phyloP scores from a whole-genome alignment of 2,797 vertebrate genomes.

The Amblyopsis hoosieri region DNA sequence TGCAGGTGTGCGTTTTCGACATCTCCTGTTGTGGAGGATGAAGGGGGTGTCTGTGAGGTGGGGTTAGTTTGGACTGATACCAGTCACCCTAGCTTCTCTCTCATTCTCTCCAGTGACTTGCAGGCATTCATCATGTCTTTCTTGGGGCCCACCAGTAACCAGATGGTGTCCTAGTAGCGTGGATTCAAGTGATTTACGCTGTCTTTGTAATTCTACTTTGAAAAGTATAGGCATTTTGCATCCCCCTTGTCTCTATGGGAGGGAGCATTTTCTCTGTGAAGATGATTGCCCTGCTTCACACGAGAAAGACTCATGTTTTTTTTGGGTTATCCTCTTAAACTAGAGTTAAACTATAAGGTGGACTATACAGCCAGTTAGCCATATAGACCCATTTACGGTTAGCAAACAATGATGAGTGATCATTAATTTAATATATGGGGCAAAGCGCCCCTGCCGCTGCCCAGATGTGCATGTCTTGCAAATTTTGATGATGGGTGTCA shows the following conservation, averaged over 20 bases:
- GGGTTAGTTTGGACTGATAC: conserved; percentile 40
- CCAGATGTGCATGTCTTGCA: too few relatives aligned
- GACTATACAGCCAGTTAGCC: too few relatives aligned
- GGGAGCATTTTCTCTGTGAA: conserved; percentile 17
- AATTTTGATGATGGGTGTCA: too few relatives aligned
- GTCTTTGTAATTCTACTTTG: conserved; percentile 53
- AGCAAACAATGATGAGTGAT: too few relatives aligned
- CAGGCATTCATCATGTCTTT: conserved; percentile 34
- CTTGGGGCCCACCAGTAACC: conserved; percentile 42
- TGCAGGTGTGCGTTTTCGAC: conserved; percentile 37
- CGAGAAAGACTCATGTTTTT: not conserved
- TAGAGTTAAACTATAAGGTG: not conserved
- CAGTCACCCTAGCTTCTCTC: conserved; percentile 18
- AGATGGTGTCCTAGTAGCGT: conserved; percentile 52
- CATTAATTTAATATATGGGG: too few relatives aligned
- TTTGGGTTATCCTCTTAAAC: not conserved
- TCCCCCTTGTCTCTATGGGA: conserved; percentile 9
- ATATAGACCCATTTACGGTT: too few relatives aligned
- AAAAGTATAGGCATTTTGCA: conserved; percentile 42
- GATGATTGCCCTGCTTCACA: conserved; percentile 17
- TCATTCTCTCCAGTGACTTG: conserved; percentile 20
- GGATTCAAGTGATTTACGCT: conserved; percentile 52
- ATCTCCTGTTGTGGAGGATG: conserved; percentile 38
- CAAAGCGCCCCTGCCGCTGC: too few relatives aligned
- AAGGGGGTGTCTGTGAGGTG: conserved; percentile 22